These are phyloP conservation scores for Watsonalla cultraria DNA, from an alignment of 2,888 invertebrate genomes.

Conservation along the genomic window DNA sequence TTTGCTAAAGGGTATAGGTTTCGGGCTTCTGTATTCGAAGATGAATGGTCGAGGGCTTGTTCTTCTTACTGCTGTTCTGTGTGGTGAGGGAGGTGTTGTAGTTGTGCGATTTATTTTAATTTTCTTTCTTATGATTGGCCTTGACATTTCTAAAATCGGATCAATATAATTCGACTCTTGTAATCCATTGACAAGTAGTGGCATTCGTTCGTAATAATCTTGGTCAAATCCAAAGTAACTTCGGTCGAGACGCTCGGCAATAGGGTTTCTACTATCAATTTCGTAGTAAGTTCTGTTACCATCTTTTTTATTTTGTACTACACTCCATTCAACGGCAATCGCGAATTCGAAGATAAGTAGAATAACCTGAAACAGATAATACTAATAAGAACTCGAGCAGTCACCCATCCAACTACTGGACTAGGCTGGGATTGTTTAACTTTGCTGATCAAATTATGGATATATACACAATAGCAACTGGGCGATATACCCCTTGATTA, in stretches of 20 bases:
- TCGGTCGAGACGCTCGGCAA: slow-evolving; percentile 63
- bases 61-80: slow-evolving; percentile 43
- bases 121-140: slow-evolving; percentile 23
- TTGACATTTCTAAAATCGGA: slow-evolving; percentile 36
- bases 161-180: slow-evolving; percentile 64
- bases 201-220: slow-evolving; percentile 71
- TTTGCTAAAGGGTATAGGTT: slow-evolving; percentile 62
- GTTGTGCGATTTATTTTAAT: slow-evolving; percentile 21
- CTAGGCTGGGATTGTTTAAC: too few relatives aligned
- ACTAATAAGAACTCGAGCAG: neutral
- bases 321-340: slow-evolving; percentile 67
- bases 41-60: slow-evolving; percentile 75
- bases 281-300: slow-evolving; percentile 26
- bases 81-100: slow-evolving; percentile 23
- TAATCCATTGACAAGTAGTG: slow-evolving; percentile 65
- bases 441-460: neutral
- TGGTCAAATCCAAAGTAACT: slow-evolving; percentile 66
- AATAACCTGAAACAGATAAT: slow-evolving; percentile 60
- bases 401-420: too few relatives aligned
- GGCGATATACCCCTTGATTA: neutral
- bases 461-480: neutral
- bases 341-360: slow-evolving; percentile 73
- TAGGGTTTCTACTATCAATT: slow-evolving; percentile 40
- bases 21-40: slow-evolving; percentile 58
- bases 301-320: slow-evolving; percentile 54